Percentiles rank a stretch among this genome's conserved stretches.
Conservation (phyloP, 2,888 invertebrate species). For the Andrena haemorrhoa region DNA sequence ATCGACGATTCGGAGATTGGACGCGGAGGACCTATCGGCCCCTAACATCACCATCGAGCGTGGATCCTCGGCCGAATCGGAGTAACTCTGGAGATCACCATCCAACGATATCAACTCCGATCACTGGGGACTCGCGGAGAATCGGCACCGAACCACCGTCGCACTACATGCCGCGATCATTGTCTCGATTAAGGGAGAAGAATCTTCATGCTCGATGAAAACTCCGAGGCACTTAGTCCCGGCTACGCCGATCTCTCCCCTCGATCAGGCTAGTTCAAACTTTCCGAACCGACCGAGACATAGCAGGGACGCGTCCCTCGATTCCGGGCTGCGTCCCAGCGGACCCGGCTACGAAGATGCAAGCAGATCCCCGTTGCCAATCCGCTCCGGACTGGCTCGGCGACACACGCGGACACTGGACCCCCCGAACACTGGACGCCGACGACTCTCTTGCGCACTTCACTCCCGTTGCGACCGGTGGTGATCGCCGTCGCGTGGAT, state of each 20-base stretch:
- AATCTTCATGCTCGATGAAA: not conserved
- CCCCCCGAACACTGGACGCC: slow-evolving; percentile 15
- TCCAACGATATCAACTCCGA: not conserved
- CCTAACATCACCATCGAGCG: not conserved
- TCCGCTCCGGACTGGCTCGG: not conserved
- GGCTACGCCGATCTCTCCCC: not conserved
- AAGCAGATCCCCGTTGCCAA: not conserved
- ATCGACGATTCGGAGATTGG: too few species aligned
- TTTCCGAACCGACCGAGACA: not conserved
- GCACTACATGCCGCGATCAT: slow-evolving; percentile 2
- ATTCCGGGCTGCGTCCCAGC: not conserved
- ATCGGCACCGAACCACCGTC: slow-evolving; percentile 37
- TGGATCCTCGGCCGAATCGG: not conserved
- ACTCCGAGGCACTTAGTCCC: not conserved
- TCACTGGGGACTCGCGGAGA: slow-evolving; percentile 4
- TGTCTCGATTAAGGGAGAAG: not conserved
- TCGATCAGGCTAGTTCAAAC: not conserved
- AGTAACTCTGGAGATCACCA: not conserved
- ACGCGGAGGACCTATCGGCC: not conserved
- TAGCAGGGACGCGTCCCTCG: not conserved
- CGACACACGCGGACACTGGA: slow-evolving; percentile 37
- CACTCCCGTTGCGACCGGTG: slow-evolving; percentile 16
- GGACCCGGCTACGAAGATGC: not conserved
- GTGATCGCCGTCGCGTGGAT: slow-evolving; percentile 16
- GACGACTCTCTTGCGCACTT: slow-evolving; percentile 23